Percentiles rank a stretch among this genome's conserved stretches.
Evolutionary conservation across 2,888 invertebrate genomes (phyloP).

Genomic region (Lymantria dispar): DNA sequence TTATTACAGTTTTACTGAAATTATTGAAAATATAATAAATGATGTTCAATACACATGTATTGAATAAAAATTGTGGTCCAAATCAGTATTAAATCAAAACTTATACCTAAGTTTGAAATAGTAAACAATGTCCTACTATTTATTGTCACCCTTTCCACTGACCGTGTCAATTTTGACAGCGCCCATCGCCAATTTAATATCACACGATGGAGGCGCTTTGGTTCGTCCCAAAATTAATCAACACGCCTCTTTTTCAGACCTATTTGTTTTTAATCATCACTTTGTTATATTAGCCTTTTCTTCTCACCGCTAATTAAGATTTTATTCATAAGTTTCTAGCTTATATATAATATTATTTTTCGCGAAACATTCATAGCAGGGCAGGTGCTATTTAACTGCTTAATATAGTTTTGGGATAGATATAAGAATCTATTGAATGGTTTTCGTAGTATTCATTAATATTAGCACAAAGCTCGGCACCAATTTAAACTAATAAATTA

Average conservation of each 20-base stretch:
- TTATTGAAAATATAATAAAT: neutral
- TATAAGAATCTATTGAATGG: no score
- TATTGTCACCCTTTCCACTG: constrained; percentile 46
- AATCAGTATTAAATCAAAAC: neutral
- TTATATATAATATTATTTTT: constrained; percentile 34
- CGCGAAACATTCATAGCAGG: constrained; percentile 23
- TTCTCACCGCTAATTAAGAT: constrained; percentile 74
- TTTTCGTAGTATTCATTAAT: no score
- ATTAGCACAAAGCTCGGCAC: no score
- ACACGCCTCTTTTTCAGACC: constrained; percentile 72
- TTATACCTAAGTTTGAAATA: neutral
- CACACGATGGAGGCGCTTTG: constrained; percentile 45
- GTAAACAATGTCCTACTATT: neutral
- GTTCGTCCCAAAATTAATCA: constrained; percentile 73
- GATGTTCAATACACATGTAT: no score
- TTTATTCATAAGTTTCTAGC: constrained; percentile 68
- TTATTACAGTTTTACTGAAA: no score
- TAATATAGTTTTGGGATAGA: constrained; percentile 5
- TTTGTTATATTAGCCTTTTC: constrained; percentile 53
- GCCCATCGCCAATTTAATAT: constrained; percentile 61
- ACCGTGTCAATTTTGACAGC: constrained; percentile 71
- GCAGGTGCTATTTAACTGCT: constrained; percentile 15
- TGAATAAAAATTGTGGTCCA: no score
- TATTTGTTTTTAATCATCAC: constrained; percentile 71
- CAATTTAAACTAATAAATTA: no score